Evolutionary conservation across 2,113 vertebrate species (phyloP), one percentile per base, ranked within the genome.

Genomic region (Hemichromis elongatus): DNA sequence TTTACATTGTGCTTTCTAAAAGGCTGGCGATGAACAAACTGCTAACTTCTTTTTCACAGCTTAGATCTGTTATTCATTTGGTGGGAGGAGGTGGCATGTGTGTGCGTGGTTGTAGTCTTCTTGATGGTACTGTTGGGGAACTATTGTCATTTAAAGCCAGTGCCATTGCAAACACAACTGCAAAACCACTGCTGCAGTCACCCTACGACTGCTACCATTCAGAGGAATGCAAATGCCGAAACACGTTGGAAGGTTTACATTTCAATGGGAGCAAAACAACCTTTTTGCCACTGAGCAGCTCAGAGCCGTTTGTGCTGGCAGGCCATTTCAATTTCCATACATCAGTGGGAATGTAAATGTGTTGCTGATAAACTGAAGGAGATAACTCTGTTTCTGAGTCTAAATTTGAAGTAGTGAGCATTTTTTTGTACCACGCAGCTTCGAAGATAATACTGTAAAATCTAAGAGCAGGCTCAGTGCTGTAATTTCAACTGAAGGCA

Each of bases 241-340:
- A 90, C 90, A 85, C 56, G 86, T 89, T 59, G 78, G 86, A 77
- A 80, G 92, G 86, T 95, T 96, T 89, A 88, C 95, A 96, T 96
- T 93, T 96, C 95, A 96, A 96, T 96, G 77, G 91, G 94, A 91
- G 88, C 86, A 92, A 93, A 94, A 91, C 88, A 87, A 80, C 40
- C 90, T 88, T 85, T 93, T 80, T 88, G 92, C 89, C 92, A 94
- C 93, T 93, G 92, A 95, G 73, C 77, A 28, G 47, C 55, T 42
- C 33, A 14, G 57, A 66, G 84, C 77, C 83, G 83, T 80, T 87
- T 90, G 86, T 85, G 83, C 53, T 33, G 47, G 82, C 81, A 81
- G 26, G 85, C 40, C 81, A 78, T 81, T 77, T 61, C 54, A 77
- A 88, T 92, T 89, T 92, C 92, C 93, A 93, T 85, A 24, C 63